Evolutionary conservation across 2,888 invertebrate species (phyloP).

Genomic region (Hyposoter dolosus): DNA sequence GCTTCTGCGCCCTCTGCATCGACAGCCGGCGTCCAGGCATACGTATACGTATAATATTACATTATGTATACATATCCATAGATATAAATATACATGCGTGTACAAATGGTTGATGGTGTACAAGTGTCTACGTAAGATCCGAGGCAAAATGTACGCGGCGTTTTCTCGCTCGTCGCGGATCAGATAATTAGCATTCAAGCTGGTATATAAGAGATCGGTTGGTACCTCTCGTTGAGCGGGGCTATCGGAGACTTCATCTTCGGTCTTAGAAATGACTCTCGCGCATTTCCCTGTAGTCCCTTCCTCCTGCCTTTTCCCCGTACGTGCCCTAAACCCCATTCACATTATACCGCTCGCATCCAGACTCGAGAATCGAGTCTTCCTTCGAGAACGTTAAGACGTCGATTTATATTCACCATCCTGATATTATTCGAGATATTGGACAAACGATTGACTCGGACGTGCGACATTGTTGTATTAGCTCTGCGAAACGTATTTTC

Average conservation of each 20-base stretch:
- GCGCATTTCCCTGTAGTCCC: slow-evolving; percentile 47
- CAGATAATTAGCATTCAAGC: slow-evolving; percentile 83
- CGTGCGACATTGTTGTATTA: slow-evolving; percentile 67
- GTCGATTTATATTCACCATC: slow-evolving; percentile 41
- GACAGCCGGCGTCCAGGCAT: slow-evolving; percentile 57
- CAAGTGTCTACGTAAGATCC: slow-evolving; percentile 27
- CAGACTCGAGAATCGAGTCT: slow-evolving; percentile 32
- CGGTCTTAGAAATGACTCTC: slow-evolving; percentile 75
- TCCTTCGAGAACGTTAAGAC: slow-evolving; percentile 36
- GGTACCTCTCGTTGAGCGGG: slow-evolving; percentile 54
- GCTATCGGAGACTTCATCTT: slow-evolving; percentile 78
- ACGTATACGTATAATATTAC: slow-evolving; percentile 37
- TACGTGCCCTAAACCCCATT: slow-evolving; percentile 51
- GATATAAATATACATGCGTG: slow-evolving; percentile 7
- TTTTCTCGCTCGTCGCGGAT: slow-evolving; percentile 72
- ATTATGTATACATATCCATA: slow-evolving; percentile 1
- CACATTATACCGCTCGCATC: slow-evolving; percentile 33
- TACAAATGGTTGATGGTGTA: slow-evolving; percentile 23
- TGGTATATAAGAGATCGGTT: slow-evolving; percentile 67
- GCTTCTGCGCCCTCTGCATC: slow-evolving; percentile 74
- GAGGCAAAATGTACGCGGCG: slow-evolving; percentile 52
- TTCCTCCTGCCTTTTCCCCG: not conserved
- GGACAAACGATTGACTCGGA: slow-evolving; percentile 63
- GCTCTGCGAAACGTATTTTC: slow-evolving; percentile 51
- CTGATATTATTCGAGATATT: slow-evolving; percentile 62